Evolutionary conservation across 2,797 vertebrate species (phyloP).

Genomic region (Chaenodraco wilsoni): DNA sequence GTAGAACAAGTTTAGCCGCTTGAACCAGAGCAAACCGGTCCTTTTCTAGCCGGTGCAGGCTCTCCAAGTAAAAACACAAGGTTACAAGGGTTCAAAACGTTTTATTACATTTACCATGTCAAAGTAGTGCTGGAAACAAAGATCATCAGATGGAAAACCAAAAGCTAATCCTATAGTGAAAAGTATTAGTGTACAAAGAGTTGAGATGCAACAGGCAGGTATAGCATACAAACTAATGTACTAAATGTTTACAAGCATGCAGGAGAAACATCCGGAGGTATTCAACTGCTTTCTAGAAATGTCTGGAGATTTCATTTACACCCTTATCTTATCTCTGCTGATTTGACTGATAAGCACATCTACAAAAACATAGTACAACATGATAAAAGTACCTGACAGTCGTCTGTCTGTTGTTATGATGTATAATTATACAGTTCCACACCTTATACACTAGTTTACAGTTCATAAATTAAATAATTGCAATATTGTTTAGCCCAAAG

Average conservation of each 20-base stretch:
- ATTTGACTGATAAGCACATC: constrained; percentile 4
- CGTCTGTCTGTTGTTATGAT: not conserved
- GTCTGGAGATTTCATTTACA: not conserved
- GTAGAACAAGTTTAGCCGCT: constrained; percentile 56
- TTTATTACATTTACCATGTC: constrained; percentile 8
- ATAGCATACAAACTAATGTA: not conserved
- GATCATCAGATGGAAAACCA: not conserved
- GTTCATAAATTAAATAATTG: constrained; percentile 5
- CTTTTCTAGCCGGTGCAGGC: constrained; percentile 6
- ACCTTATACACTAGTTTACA: constrained; percentile 8
- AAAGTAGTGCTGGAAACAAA: not conserved
- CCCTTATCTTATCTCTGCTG: not conserved
- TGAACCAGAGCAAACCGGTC: constrained; percentile 46
- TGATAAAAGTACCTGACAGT: not conserved
- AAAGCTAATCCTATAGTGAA: not conserved
- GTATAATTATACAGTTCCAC: constrained; percentile 16
- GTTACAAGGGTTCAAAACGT: not conserved
- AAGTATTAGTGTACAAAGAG: constrained; percentile 2
- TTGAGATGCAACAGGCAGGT: not conserved
- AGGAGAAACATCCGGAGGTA: not conserved
- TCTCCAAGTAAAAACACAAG: constrained; percentile 15
- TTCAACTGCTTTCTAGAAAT: not conserved
- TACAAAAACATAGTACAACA: not conserved
- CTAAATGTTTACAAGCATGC: not conserved
- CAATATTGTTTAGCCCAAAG: not conserved